Conservation (phyloP, 1,140 invertebrate species). For the Parapsyche elsis region DNA sequence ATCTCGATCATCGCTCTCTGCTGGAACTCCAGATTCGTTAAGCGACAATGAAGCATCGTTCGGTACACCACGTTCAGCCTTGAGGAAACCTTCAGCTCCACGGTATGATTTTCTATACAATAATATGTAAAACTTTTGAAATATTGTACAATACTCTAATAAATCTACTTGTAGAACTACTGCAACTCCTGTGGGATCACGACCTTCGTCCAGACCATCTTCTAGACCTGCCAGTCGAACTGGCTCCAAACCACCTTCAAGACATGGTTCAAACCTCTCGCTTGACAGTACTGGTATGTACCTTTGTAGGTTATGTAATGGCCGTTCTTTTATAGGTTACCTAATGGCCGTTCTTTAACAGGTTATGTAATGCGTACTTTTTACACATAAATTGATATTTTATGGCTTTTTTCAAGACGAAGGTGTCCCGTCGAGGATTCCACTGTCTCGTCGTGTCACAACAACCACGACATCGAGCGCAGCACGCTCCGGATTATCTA, state of each 20-base stretch:
- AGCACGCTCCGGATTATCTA: conserved; percentile 65
- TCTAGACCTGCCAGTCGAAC: conserved; percentile 84
- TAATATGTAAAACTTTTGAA: background rate
- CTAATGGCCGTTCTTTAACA: no score
- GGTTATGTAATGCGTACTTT: no score
- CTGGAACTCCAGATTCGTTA: conserved; percentile 86
- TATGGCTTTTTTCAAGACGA: conserved; percentile 68
- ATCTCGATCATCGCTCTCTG: conserved; percentile 79
- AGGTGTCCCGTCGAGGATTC: conserved; percentile 79
- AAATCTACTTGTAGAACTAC: conserved; percentile 63
- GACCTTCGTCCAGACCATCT: conserved; percentile 76
- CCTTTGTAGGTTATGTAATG: no score
- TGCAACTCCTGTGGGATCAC: conserved; percentile 76
- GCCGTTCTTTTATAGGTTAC: no score
- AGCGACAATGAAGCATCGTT: conserved; percentile 86
- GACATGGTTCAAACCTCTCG: conserved; percentile 92
- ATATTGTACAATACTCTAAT: background rate
- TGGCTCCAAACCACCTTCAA: conserved; percentile 89
- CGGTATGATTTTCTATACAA: conserved; percentile 63
- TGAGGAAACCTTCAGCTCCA: conserved; percentile 69
- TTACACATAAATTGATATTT: no score
- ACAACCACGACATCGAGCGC: conserved; percentile 67
- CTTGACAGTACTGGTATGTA: conserved; percentile 87
- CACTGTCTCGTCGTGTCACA: conserved; percentile 72
- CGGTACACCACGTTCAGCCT: conserved; percentile 70